Percentiles rank a stretch among this genome's conserved stretches.
Evolutionary conservation across 2,113 vertebrate species (phyloP).

Genomic region (Prionailurus viverrinus): DNA sequence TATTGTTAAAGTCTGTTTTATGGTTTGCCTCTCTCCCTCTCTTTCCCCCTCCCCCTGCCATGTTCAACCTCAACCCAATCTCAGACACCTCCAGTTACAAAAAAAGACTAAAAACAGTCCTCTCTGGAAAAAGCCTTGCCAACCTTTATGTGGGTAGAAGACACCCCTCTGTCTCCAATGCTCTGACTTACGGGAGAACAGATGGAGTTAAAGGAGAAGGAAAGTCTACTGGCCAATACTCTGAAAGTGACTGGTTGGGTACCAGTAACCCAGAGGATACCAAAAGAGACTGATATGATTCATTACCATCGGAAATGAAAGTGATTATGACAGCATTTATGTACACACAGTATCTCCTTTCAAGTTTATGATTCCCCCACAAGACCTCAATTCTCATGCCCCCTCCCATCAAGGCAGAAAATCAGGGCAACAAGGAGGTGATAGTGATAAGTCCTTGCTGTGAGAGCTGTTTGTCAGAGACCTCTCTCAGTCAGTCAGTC

Average conservation of each 20-base stretch:
- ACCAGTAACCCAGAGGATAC: too few species aligned
- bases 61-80: background rate
- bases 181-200: background rate
- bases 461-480: background rate
- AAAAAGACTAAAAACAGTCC: background rate
- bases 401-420: background rate
- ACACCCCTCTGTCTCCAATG: background rate
- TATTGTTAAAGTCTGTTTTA: background rate
- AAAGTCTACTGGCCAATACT: background rate
- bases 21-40: background rate
- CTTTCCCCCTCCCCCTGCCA: background rate
- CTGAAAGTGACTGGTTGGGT: background rate
- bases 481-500: constrained; percentile 87
- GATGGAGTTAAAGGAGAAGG: background rate
- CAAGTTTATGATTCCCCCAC: constrained; percentile 32
- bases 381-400: background rate
- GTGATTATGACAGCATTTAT: background rate
- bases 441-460: background rate
- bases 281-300: background rate
- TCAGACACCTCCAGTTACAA: background rate
- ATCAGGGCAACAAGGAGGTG: background rate
- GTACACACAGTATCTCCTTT: constrained; percentile 19
- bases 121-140: background rate
- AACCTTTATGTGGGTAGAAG: background rate
- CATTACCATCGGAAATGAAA: constrained; percentile 2